phyloP scores from a whole-genome alignment of 2,113 vertebrate genomes.

The Oreotrochilus melanogaster region DNA sequence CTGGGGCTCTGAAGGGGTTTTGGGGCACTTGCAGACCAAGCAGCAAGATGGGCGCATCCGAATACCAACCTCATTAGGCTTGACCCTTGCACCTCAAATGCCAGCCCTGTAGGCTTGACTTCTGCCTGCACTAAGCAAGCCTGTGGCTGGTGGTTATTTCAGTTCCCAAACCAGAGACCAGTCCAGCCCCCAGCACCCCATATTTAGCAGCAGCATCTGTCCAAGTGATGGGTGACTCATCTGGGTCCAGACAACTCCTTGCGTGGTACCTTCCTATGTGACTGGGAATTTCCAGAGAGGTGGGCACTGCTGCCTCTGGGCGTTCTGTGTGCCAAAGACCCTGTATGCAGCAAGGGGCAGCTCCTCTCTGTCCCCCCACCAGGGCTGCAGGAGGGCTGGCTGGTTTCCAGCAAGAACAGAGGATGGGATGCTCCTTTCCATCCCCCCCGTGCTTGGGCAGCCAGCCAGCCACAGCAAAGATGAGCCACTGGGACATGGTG shows the following conservation, averaged over 20 bases:
- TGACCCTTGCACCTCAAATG: not conserved
- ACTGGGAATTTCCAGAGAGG: not conserved
- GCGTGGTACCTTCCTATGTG: accelerated
- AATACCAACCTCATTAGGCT: not conserved
- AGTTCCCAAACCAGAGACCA: not conserved
- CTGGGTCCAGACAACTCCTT: not conserved
- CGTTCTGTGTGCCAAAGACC: accelerated
- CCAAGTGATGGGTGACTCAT: not conserved
- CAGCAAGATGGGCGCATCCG: not conserved
- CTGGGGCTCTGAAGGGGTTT: not conserved
- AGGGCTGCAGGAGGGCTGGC: not conserved
- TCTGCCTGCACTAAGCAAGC: not conserved
- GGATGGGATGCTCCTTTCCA: not conserved
- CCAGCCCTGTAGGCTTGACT: not conserved
- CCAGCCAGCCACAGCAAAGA: not conserved
- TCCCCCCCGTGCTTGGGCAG: accelerated
- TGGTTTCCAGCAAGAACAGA: not conserved
- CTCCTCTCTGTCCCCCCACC: not conserved
- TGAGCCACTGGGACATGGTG: not conserved
- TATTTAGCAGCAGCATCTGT: not conserved
- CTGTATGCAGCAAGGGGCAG: accelerated
- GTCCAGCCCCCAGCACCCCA: not conserved
- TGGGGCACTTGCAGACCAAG: not conserved
- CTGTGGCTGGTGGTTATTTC: not conserved
- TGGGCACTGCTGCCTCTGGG: accelerated